Evolutionary conservation across 2,113 vertebrate species (phyloP).

Genomic region (Pleuronectes platessa): DNA sequence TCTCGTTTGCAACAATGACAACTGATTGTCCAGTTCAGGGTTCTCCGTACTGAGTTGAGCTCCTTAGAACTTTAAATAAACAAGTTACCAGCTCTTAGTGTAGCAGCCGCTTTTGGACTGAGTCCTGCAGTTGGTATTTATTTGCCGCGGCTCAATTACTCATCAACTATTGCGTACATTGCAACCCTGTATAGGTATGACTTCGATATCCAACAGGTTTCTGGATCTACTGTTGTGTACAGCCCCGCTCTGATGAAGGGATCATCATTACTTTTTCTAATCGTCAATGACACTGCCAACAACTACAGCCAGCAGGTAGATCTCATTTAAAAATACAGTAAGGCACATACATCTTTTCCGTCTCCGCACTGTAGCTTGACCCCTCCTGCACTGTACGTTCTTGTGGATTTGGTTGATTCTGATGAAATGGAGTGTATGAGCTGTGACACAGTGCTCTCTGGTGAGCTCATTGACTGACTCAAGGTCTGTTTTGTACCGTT

Average conservation of each 20-base stretch:
- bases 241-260: neutral
- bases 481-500: constrained; percentile 60
- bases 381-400: neutral
- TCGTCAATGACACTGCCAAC: constrained; percentile 1
- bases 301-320: constrained; percentile 10
- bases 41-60: no score
- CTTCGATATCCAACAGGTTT: neutral
- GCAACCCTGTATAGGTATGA: neutral
- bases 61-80: no score
- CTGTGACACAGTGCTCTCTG: constrained; percentile 64
- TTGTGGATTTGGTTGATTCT: constrained; percentile 29
- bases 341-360: neutral
- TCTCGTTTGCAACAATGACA: no score
- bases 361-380: neutral
- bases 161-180: neutral
- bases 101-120: no score
- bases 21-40: no score
- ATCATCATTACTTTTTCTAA: constrained; percentile 1
- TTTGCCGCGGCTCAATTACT: no score
- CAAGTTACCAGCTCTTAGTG: no score
- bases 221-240: neutral
- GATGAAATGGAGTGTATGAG: constrained; percentile 50
- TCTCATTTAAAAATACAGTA: neutral
- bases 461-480: constrained; percentile 68
- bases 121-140: no score